A percentile compares a stretch with the other conserved stretches of the same genome.
Evolutionary conservation across 2,113 vertebrate genomes (phyloP).

Genomic region (Herpailurus yagouaroundi): DNA sequence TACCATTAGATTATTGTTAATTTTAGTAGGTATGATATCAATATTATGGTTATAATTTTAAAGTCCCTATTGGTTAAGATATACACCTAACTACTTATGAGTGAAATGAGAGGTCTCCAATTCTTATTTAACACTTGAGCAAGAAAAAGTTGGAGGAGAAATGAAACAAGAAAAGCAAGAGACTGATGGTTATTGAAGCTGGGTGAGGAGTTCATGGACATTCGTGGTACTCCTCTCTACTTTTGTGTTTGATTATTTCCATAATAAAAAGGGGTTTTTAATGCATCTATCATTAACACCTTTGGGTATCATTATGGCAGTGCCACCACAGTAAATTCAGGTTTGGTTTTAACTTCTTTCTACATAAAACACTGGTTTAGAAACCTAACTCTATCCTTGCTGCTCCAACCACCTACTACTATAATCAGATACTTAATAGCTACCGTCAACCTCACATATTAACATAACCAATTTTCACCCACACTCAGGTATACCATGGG

Average conservation of each 20-base stretch:
- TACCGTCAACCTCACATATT: neutral
- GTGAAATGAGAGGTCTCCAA: neutral
- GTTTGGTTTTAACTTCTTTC: neutral
- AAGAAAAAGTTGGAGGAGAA: neutral
- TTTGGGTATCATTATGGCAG: neutral
- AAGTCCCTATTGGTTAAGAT: conserved; percentile 33
- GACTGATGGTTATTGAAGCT: neutral
- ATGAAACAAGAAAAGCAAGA: neutral
- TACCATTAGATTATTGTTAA: neutral
- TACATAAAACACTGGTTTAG: neutral
- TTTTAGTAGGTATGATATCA: neutral
- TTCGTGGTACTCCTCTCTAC: neutral
- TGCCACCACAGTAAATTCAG: neutral
- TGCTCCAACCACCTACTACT: neutral
- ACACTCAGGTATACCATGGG: neutral
- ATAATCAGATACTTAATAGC: neutral
- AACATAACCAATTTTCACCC: neutral
- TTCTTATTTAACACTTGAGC: neutral
- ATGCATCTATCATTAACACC: neutral
- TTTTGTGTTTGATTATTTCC: neutral
- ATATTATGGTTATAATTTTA: neutral
- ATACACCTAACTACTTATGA: neutral
- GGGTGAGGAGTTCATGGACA: too few relatives aligned
- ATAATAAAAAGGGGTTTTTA: neutral
- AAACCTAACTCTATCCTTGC: neutral